Conservation (phyloP, 2,113 vertebrate species). For the Thamnophis sirtalis region DNA sequence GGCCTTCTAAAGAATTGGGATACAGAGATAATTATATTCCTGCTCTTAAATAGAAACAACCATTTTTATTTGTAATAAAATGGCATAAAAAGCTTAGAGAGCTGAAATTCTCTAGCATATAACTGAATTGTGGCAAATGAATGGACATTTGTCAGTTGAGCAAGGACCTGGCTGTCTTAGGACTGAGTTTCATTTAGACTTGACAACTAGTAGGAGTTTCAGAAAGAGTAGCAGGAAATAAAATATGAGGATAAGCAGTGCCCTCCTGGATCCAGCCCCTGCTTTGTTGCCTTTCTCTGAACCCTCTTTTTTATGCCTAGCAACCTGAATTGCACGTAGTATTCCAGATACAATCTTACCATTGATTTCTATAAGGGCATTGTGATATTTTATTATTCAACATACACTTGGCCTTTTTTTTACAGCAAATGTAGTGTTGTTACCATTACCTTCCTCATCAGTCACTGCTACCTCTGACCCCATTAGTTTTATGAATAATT, state of each 20-base stretch:
- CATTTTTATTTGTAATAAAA: background rate
- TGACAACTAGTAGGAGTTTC: background rate
- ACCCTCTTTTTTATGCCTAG: background rate
- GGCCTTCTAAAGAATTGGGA: background rate
- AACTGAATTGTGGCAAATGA: background rate
- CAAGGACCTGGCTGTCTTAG: background rate
- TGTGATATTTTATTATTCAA: too few species aligned
- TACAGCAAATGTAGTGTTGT: too few species aligned
- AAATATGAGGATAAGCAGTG: background rate
- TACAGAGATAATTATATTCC: background rate
- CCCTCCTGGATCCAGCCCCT: background rate
- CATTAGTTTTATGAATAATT: too few species aligned
- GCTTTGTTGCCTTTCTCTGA: background rate
- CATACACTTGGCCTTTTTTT: too few species aligned
- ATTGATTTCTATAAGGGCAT: background rate
- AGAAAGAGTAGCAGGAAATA: background rate
- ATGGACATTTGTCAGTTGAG: background rate
- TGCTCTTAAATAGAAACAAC: background rate
- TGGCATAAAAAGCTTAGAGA: background rate
- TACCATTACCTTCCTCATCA: background rate
- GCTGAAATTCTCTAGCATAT: background rate
- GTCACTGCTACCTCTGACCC: background rate
- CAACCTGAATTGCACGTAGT: background rate
- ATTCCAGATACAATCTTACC: background rate
- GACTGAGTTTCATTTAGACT: background rate